Evolutionary conservation across 2,797 vertebrate genomes (phyloP), one percentile per base, ranked within the genome.

Genomic region (Triplophysa yarkandensis): DNA sequence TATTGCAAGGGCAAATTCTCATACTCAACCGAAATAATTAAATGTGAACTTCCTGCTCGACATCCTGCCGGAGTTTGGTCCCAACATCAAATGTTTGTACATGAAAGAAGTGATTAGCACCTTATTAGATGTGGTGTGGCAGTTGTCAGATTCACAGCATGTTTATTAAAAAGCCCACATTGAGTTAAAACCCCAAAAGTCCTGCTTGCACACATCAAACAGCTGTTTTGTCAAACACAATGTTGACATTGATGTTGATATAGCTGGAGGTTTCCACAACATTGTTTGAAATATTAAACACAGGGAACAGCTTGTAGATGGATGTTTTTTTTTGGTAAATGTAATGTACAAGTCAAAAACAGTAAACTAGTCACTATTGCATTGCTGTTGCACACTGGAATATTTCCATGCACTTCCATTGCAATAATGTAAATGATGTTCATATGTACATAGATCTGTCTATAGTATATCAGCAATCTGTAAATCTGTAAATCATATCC

Each of bases 11-110:
- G 13, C 32, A 28, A 60, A 27, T 14, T 34, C 0, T 57, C 41
- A 34, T 13, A 28, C 4, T 11, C 64, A 11, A 6, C 27, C 43
- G 10, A 58, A 68, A 32, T 66, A 65, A 48, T 52, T 68, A 14
- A 76, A 64, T 17, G 77, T 54, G 30, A 21, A 80, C 84, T 86
- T 89, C 87, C 89, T 77, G 62, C 48, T 68, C 54, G 5, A 76
- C 76, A 75, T 68, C 46, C 64, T 68, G 60, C 23, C 68, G 57
- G 46, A 68, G 63, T 72, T 77, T 90, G 67, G 89, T 85, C 86
- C 79, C 25, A 74, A 88, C 85, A 64, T 81, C 88, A 91, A 89
- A 91, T 91, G 91, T 92, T 91, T 88, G 85, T 77, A 79, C 72
- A 87, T 76, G 67, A 77, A 57, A 70, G 74, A 63, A 74, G 46